Evolutionary conservation across 2,888 invertebrate genomes (phyloP).

Genomic region (Hanleya hanleyi): DNA sequence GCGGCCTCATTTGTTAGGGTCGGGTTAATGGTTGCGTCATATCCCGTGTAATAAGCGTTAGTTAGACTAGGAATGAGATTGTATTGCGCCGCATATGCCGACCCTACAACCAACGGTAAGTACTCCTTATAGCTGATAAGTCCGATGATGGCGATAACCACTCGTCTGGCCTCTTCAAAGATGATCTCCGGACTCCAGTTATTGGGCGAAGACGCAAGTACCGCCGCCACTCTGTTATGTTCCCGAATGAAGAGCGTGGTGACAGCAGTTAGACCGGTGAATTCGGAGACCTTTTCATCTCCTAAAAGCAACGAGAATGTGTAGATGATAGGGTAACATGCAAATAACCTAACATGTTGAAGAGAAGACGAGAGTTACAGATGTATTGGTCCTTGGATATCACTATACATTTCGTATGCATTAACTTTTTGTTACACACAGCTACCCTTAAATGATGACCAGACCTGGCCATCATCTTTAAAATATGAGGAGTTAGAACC

Average conservation of each 20-base stretch:
- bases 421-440: no score
- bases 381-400: no score
- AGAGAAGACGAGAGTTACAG: no score
- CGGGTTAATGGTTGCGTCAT: slow-evolving; percentile 43
- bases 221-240: slow-evolving; percentile 84
- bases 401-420: no score
- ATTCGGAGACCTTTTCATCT: slow-evolving; percentile 88
- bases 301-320: no score
- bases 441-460: no score
- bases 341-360: no score
- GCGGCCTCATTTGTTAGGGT: slow-evolving; percentile 56
- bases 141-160: slow-evolving; percentile 41
- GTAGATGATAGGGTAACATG: no score
- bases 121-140: slow-evolving; percentile 28
- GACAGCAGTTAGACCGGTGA: slow-evolving; percentile 87
- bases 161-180: slow-evolving; percentile 77
- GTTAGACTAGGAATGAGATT: not conserved
- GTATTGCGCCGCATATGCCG: not conserved
- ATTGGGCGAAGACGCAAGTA: slow-evolving; percentile 77
- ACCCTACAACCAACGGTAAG: slow-evolving; percentile 11
- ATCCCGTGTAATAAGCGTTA: not conserved
- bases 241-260: slow-evolving; percentile 89
- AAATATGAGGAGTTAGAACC: no score
- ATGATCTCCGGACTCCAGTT: slow-evolving; percentile 81
- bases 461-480: no score